Conservation (phyloP, 2,888 invertebrate species). For the Cordilura impudica region DNA sequence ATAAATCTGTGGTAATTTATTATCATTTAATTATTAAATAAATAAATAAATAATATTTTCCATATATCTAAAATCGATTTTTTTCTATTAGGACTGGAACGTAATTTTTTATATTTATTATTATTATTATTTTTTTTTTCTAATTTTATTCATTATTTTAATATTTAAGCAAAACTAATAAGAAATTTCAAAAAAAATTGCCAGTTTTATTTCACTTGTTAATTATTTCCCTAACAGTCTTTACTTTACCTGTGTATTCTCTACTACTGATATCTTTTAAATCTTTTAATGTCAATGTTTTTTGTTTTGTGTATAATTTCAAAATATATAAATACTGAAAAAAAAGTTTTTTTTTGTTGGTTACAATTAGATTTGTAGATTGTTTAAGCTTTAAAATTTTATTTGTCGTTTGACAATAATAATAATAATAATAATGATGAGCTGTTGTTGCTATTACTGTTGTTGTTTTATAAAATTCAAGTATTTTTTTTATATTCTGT, state of each 20-base stretch:
- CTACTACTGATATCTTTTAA: constrained; percentile 35
- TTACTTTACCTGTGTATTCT: constrained; percentile 28
- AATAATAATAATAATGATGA: constrained; percentile 47
- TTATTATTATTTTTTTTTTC: no score
- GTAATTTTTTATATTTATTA: no score
- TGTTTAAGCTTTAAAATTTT: constrained; percentile 62
- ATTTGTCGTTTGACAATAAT: constrained; percentile 61
- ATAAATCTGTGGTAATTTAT: no score
- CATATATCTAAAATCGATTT: no score
- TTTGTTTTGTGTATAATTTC: constrained; percentile 45
- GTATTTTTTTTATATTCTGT: constrained; percentile 30
- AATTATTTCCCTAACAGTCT: neutral
- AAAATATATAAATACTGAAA: neutral
- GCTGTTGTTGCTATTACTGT: constrained; percentile 16
- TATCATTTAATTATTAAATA: no score
- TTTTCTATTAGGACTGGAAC: no score
- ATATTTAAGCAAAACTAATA: no score
- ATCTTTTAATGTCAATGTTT: constrained; percentile 53
- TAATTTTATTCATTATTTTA: no score
- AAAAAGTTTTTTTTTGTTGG: constrained; percentile 42
- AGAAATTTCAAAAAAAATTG: no score
- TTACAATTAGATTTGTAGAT: constrained; percentile 62
- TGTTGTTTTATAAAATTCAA: constrained; percentile 24
- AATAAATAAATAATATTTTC: no score
- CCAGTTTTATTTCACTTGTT: no score